Conservation (phyloP, 2,888 invertebrate species). For the Neocrepidodera transversa region DNA sequence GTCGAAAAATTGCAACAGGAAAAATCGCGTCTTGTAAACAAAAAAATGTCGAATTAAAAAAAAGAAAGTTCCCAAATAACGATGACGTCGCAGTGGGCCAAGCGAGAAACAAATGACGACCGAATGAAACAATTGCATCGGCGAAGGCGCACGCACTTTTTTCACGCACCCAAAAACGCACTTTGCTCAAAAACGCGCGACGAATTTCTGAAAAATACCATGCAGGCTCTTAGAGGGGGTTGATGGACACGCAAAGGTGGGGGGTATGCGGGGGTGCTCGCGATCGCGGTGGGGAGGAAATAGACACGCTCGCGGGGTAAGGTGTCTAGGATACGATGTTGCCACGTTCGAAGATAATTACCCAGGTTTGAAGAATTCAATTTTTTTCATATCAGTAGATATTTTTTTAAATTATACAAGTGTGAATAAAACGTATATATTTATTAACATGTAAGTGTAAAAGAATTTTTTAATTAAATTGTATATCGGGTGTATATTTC, state of each 20-base stretch:
- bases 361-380: too few relatives aligned
- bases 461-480: too few relatives aligned
- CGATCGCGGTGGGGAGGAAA: slow-evolving; percentile 48
- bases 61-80: background rate
- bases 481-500: too few relatives aligned
- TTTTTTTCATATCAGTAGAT: too few relatives aligned
- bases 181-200: slow-evolving; percentile 60
- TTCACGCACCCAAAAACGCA: slow-evolving; percentile 53
- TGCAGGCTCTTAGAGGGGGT: slow-evolving; percentile 56
- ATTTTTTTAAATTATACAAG: too few relatives aligned
- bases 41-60: background rate
- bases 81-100: slow-evolving; percentile 22
- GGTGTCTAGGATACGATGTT: slow-evolving; percentile 46
- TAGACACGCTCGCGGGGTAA: slow-evolving; percentile 52
- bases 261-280: slow-evolving; percentile 50
- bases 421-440: too few relatives aligned
- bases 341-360: too few relatives aligned
- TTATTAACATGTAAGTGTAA: too few relatives aligned
- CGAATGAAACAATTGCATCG: slow-evolving; percentile 44
- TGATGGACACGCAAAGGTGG: slow-evolving; percentile 55
- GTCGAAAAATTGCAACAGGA: background rate
- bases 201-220: slow-evolving; percentile 59
- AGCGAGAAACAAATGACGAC: slow-evolving; percentile 39
- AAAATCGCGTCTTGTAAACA: background rate
- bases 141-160: slow-evolving; percentile 53